Conservation (phyloP, 2,888 invertebrate genomes). For the Celastrina argiolus region DNA sequence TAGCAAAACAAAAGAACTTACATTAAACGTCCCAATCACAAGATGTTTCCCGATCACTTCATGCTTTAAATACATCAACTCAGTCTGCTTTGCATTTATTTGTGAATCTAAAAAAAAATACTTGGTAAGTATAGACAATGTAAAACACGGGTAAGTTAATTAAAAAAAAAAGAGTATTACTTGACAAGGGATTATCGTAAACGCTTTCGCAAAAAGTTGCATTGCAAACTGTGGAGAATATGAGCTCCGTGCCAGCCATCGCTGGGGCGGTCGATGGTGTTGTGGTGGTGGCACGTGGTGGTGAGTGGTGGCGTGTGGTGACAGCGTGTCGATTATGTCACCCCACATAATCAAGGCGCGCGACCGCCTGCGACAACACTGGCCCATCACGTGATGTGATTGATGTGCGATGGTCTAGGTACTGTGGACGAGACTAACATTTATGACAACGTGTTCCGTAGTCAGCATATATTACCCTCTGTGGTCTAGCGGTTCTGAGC, state of each 20-base stretch:
- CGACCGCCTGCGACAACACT: constrained; percentile 36
- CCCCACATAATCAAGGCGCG: constrained; percentile 32
- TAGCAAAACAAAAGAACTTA: constrained; percentile 44
- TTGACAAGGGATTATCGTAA: constrained; percentile 49
- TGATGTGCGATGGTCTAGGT: constrained; percentile 44
- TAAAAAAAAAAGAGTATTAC: constrained; percentile 36
- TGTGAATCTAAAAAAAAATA: constrained; percentile 40
- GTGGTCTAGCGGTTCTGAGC: too few relatives aligned
- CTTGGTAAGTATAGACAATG: background rate
- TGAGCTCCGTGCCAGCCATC: constrained; percentile 63
- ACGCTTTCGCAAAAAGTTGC: constrained; percentile 56
- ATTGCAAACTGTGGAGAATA: constrained; percentile 65
- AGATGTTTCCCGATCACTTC: constrained; percentile 63
- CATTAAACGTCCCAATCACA: constrained; percentile 61
- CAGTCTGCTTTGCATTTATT: constrained; percentile 37
- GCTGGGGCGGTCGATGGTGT: constrained; percentile 36
- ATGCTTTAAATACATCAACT: constrained; percentile 39
- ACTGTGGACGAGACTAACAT: constrained; percentile 37
- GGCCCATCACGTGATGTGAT: constrained; percentile 32
- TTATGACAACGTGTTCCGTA: background rate
- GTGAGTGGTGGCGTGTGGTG: constrained; percentile 27
- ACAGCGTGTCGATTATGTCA: constrained; percentile 29
- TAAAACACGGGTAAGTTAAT: too few relatives aligned
- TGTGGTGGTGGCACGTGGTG: constrained; percentile 31
- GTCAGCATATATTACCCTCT: too few relatives aligned